Evolutionary conservation across 2,113 vertebrate species (phyloP).

Genomic region (Cryptotis parvus): DNA sequence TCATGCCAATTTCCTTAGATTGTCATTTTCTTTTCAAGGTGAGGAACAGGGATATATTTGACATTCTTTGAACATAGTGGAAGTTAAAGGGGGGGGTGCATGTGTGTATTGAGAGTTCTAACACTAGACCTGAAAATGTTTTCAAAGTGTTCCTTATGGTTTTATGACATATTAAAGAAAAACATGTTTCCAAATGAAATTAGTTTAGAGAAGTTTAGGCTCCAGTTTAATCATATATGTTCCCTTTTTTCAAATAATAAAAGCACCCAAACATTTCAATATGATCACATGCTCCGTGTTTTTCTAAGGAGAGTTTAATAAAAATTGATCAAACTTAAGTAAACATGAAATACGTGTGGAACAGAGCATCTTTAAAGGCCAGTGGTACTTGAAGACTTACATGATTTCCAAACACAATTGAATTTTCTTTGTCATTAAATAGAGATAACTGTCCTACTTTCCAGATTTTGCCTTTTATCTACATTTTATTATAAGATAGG

Average conservation of each 20-base stretch:
- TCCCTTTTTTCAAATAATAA: neutral
- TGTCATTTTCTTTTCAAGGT: neutral
- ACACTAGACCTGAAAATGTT: neutral
- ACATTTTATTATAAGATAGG: slow-evolving; percentile 40
- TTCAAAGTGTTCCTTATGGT: neutral
- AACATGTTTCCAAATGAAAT: neutral
- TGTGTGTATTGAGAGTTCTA: neutral
- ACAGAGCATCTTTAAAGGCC: slow-evolving; percentile 25
- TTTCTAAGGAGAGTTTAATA: neutral
- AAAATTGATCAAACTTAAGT: neutral
- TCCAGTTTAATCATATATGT: neutral
- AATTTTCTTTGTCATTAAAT: slow-evolving; percentile 38
- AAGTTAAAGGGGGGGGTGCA: fast-evolving
- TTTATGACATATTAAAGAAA: neutral
- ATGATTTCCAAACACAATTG: slow-evolving; percentile 48
- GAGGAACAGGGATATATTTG: too few relatives aligned
- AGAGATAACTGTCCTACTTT: neutral
- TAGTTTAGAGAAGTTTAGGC: neutral
- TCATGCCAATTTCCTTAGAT: neutral
- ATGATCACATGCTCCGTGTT: neutral
- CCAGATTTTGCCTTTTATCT: neutral
- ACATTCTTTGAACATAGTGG: neutral
- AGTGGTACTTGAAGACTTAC: slow-evolving; percentile 25
- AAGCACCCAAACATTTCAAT: neutral
- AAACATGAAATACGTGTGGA: slow-evolving; percentile 4